Percentiles rank a stretch among this genome's conserved stretches.
Conservation (phyloP, 1,140 invertebrate genomes). For the Microplitis mediator region DNA sequence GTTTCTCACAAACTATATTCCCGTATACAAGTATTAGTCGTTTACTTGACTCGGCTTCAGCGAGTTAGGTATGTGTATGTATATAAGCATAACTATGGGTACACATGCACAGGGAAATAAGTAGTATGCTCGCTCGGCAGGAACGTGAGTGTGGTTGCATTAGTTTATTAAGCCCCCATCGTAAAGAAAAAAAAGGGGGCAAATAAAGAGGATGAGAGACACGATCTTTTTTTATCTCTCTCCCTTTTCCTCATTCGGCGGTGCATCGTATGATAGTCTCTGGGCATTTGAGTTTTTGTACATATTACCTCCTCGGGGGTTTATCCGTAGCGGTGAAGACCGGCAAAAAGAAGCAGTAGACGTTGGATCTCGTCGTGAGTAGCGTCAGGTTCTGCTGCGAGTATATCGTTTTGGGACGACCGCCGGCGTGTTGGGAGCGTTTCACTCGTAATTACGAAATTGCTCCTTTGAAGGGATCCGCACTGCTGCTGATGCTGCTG, state of each 20-base stretch:
- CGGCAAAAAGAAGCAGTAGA: not conserved
- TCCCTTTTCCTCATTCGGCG: not conserved
- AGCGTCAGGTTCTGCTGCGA: not conserved
- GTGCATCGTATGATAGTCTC: slow-evolving; percentile 2
- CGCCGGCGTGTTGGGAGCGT: slow-evolving; percentile 29
- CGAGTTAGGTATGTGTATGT: not conserved
- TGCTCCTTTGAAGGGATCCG: slow-evolving; percentile 42
- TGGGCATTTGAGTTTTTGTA: slow-evolving; percentile 7
- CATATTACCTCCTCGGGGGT: slow-evolving; percentile 11
- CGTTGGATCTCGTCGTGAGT: too few species aligned
- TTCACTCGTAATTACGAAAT: slow-evolving; percentile 47
- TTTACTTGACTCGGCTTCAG: not conserved
- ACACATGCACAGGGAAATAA: too few species aligned
- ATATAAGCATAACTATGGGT: not conserved
- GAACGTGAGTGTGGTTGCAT: slow-evolving; percentile 25
- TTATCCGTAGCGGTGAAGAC: not conserved
- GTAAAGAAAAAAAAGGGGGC: not conserved
- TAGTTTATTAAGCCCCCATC: slow-evolving; percentile 35
- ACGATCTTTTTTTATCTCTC: slow-evolving; percentile 12
- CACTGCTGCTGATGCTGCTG: slow-evolving; percentile 35
- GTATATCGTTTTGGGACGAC: slow-evolving; percentile 17
- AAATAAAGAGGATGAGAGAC: not conserved
- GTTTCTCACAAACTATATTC: slow-evolving; percentile 13
- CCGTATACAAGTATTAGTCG: slow-evolving; percentile 2
- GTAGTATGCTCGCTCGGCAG: not conserved